phyloP scores from a whole-genome alignment of 1,140 invertebrate species.

The Psix sp. region DNA sequence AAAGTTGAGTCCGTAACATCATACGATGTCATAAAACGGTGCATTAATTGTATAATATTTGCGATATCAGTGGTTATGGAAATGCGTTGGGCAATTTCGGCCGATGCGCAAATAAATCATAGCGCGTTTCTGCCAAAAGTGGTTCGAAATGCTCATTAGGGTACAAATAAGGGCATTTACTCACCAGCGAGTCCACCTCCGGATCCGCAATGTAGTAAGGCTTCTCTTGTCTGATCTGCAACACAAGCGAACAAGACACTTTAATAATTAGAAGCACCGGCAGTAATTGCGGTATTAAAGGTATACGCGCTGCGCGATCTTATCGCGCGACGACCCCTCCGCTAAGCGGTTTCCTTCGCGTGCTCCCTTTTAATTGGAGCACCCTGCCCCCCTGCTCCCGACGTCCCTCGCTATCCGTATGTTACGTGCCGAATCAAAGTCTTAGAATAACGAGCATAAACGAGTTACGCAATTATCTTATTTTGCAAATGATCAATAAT shows the following conservation, averaged over 20 bases:
- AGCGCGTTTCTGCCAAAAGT: slow-evolving; percentile 44
- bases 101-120: slow-evolving; percentile 30
- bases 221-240: slow-evolving; percentile 98
- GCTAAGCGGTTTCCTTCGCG: slow-evolving; percentile 73
- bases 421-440: slow-evolving; percentile 64
- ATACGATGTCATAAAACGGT: background rate
- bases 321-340: slow-evolving; percentile 57
- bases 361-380: slow-evolving; percentile 69
- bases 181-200: slow-evolving; percentile 98
- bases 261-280: slow-evolving; percentile 70
- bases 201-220: slow-evolving; percentile 98
- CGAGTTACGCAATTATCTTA: slow-evolving; percentile 12
- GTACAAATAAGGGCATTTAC: slow-evolving; percentile 75
- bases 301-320: slow-evolving; percentile 59
- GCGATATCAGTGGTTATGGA: slow-evolving; percentile 1
- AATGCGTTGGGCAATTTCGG: no score
- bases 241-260: slow-evolving; percentile 77
- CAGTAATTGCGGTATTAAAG: slow-evolving; percentile 72
- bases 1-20: background rate
- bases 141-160: slow-evolving; percentile 50
- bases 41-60: slow-evolving; percentile 40
- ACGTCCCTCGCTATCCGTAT: slow-evolving; percentile 55
- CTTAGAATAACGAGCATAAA: slow-evolving; percentile 25
- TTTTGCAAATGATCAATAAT: background rate
- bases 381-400: slow-evolving; percentile 15